Evolutionary conservation across 2,888 invertebrate species (phyloP).

Genomic region (Lampropteryx suffumata): DNA sequence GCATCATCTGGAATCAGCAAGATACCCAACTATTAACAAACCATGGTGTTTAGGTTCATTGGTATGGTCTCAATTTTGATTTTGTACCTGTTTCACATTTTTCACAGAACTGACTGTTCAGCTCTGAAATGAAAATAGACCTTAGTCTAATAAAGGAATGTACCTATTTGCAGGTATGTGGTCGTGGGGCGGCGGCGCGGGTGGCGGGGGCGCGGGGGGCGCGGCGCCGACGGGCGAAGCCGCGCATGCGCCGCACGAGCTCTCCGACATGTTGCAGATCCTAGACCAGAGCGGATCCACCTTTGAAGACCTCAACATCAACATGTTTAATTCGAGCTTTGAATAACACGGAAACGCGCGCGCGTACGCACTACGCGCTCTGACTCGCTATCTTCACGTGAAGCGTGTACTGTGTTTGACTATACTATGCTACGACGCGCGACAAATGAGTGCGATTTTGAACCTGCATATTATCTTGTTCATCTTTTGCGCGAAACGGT

Average conservation of each 20-base stretch:
- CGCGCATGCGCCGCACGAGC: conserved; percentile 86
- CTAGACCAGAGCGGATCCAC: conserved; percentile 92
- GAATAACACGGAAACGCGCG: conserved; percentile 51
- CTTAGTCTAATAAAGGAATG: too few relatives aligned
- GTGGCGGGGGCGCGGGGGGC: conserved; percentile 38
- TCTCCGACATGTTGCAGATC: conserved; percentile 97
- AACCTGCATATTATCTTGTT: conserved; percentile 25
- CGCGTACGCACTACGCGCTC: conserved; percentile 21
- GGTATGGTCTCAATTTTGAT: too few relatives aligned
- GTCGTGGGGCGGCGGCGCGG: conserved; percentile 84
- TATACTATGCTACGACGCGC: conserved; percentile 6
- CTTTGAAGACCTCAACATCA: conserved; percentile 94
- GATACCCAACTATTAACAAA: too few relatives aligned
- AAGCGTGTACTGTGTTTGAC: conserved; percentile 12
- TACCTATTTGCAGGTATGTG: conserved; percentile 85
- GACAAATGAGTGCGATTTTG: conserved; percentile 11
- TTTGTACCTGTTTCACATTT: too few relatives aligned
- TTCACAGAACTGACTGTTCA: too few relatives aligned
- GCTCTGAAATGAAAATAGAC: too few relatives aligned
- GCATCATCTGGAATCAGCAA: too few relatives aligned
- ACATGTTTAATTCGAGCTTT: conserved; percentile 92
- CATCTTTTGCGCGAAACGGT: conserved; percentile 25
- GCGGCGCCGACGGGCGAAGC: conserved; percentile 53
- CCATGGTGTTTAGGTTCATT: too few relatives aligned
- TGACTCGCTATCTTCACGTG: neutral